Evolutionary conservation across 37 sponge, comb jelly and placozoan species (phyloP), one percentile per base, ranked within the genome.

Genomic region (Beroe ovata): DNA sequence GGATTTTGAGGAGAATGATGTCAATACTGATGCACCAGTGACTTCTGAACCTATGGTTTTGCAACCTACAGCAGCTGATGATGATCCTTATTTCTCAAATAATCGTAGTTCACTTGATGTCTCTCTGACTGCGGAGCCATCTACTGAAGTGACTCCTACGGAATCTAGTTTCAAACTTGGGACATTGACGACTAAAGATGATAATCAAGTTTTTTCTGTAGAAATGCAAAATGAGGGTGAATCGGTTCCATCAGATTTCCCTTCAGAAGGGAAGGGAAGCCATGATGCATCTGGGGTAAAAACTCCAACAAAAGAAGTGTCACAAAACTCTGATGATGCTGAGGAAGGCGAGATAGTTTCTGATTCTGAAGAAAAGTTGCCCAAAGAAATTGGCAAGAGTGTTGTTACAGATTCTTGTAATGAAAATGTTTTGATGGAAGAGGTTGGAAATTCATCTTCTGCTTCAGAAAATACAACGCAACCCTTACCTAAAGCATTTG

Each of bases 311-410:
- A 11, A 47, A 6, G 54, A 47, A 47, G 11, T 16, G 54, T 11
- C 6, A 11, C 54, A 62, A 62, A 23, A 4, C 25, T 41, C 41
- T 41, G 26, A 30, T 19, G 84, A 77, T 40, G 84, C 42, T 2
- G 84, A 77, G 25, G 84, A 77, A 42, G 84, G 84, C 23, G 84
- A 77, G 84, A 77, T 77, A 26, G 20, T 77, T 1, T 77, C 84
- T 6, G 84, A 77, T 77, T n/a, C 47, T 26, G 84, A 77, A 11
- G 54, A 77, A 0, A 47, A 47, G 54, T n/a, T n/a, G n/a, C 11
- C 54, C 6, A 16, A 16, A 47, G 54, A 16, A 16, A 16, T 11
- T 47, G 54, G 54, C 6, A 47, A 47, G 11, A 11, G 11, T 47
- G 6, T 11, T 47, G 11, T 16, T 16, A 47, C 54, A 47, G 54